Conservation (phyloP, 2,797 vertebrate genomes). For the Vultur gryphus region DNA sequence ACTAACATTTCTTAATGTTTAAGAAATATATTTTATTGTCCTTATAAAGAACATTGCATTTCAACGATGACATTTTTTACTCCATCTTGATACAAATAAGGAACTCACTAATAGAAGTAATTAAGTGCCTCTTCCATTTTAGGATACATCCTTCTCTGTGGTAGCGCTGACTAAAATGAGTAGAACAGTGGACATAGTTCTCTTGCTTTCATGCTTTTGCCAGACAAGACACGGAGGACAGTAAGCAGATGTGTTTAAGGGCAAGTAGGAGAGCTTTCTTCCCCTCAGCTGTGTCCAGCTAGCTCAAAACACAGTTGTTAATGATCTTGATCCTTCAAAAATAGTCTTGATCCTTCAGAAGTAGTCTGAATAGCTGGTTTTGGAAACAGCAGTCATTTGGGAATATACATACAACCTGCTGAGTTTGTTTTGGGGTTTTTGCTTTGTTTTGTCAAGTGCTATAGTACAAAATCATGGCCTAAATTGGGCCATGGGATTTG, state of each 20-base stretch:
- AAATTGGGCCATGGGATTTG: not conserved
- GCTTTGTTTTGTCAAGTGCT: not conserved
- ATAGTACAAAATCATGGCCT: not conserved
- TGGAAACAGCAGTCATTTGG: not conserved
- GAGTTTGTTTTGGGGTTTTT: not conserved
- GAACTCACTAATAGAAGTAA: not conserved
- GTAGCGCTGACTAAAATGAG: not conserved
- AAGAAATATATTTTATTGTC: not conserved
- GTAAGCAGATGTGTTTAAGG: not conserved
- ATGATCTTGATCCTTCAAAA: not conserved
- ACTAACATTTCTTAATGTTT: not conserved
- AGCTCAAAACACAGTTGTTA: not conserved
- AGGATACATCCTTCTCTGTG: not conserved
- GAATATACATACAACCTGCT: not conserved
- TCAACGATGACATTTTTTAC: not conserved
- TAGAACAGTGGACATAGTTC: not conserved
- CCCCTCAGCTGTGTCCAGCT: not conserved
- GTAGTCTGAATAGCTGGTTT: not conserved
- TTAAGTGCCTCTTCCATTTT: not conserved
- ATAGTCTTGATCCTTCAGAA: not conserved
- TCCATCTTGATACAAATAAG: not conserved
- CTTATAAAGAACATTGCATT: not conserved
- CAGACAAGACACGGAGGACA: not conserved
- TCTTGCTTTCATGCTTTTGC: not conserved
- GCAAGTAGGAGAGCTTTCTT: not conserved